Evolutionary conservation across 2,113 vertebrate species (phyloP), one percentile per base, ranked within the genome.

Genomic region (Tupaia chinensis): DNA sequence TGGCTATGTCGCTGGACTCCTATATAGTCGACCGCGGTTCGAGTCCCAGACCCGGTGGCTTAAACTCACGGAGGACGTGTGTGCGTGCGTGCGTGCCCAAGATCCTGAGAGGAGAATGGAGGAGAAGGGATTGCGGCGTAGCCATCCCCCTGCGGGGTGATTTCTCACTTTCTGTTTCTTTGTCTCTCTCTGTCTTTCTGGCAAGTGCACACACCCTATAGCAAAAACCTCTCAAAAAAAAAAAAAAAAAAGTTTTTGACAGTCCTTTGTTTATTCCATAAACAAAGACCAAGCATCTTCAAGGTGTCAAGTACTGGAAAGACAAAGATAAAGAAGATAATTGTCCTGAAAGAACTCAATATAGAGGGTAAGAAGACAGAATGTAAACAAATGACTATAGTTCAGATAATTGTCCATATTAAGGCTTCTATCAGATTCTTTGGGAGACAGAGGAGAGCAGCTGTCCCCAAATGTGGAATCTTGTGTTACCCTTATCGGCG

Each of bases 251-350:
- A 44, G 5, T 89, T 86, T 81, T 34, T 78, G 60, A 86, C 73
- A 93, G 17, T 81, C 27, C 44, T 96, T 90, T 25, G 54, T 79
- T 65, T 95, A n/a, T 86, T 89, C 72, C 80, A 29, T 65, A 87
- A 94, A 61, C 10, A 81, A 1, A 77, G 13, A 60, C n/a, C 72
- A 1, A 89, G 32, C 12, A 80, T 23, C 7, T 79, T 74, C 53
- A 93, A 82, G 91, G 5, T 76, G 85, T 69, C 72, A 89, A 56
- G 76, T 76, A 82, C n/a, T 25, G 0, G 27, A 79, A 54, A 82
- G 54, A 91, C 58, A 78, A 94, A 93, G 84, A 92, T 77, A n/a
- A 93, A 3, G 77, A 80, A 76, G 32, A 83, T 63, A 87, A 92
- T 19, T 90, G 25, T n/a, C 34, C 17, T 94, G 29, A 89, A 82